Conservation (phyloP, 2,888 invertebrate species). For the Hirudinaria manillensis region DNA sequence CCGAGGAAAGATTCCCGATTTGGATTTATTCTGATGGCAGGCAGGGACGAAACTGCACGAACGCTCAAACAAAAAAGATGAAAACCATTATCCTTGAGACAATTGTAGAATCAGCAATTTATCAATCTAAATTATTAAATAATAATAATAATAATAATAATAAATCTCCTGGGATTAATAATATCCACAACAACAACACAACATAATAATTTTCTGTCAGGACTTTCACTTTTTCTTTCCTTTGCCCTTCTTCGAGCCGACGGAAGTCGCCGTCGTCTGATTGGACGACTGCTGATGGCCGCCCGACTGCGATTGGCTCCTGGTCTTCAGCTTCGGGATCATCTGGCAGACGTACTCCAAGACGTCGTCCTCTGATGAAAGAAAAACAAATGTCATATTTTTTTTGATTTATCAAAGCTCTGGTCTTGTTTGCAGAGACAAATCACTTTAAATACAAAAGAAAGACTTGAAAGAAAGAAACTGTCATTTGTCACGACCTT, state of each 20-base stretch:
- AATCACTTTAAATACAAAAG: not conserved
- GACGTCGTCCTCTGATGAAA: constrained; percentile 64
- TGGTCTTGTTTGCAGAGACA: not conserved
- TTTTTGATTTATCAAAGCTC: not conserved
- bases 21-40: no score
- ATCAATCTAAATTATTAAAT: no score
- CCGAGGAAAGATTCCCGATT: no score
- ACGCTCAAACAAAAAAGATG: no score
- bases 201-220: no score
- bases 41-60: no score
- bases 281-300: constrained; percentile 25
- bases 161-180: no score
- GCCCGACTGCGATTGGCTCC: constrained; percentile 34
- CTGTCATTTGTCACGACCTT: no score
- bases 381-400: not conserved
- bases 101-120: no score
- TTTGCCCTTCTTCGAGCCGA: constrained; percentile 36
- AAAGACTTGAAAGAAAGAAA: not conserved
- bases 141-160: no score
- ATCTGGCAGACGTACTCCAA: constrained; percentile 71
- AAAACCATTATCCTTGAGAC: no score
- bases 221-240: constrained; percentile 32
- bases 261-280: constrained; percentile 8
- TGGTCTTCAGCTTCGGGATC: constrained; percentile 78
- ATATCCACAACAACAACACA: no score